phyloP scores from a whole-genome alignment of 2,113 vertebrate genomes.

The Acrocephalus kingi region DNA sequence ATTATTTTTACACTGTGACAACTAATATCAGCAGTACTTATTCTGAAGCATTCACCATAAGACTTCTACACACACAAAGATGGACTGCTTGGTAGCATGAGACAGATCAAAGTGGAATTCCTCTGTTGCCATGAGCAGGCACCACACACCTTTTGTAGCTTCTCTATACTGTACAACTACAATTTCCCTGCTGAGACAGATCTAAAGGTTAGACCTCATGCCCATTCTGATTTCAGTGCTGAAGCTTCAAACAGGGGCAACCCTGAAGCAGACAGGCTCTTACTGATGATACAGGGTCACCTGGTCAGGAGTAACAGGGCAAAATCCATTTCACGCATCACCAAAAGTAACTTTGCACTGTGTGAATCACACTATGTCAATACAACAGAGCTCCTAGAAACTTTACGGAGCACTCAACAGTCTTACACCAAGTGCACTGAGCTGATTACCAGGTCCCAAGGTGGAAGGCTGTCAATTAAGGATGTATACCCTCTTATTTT shows the following conservation, averaged over 20 bases:
- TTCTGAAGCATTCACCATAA: not conserved
- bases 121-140: not conserved
- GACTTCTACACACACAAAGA: not conserved
- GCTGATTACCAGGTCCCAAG: not conserved
- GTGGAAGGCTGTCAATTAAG: not conserved
- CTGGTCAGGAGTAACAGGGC: not conserved
- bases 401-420: not conserved
- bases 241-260: not conserved
- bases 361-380: not conserved
- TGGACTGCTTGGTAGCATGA: not conserved
- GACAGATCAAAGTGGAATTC: not conserved
- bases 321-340: not conserved
- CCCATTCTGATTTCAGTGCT: not conserved
- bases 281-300: not conserved
- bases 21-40: not conserved
- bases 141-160: rapidly evolving
- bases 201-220: not conserved
- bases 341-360: not conserved
- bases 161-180: not conserved
- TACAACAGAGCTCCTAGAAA: not conserved
- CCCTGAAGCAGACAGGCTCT: not conserved
- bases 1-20: not conserved
- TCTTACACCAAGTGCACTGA: not conserved
- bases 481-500: not conserved
- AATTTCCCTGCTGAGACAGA: not conserved